A percentile compares a stretch with the other conserved stretches of the same genome.
Evolutionary conservation across 2,797 vertebrate species (phyloP).

Genomic region (Rhadinocentrus ornatus): DNA sequence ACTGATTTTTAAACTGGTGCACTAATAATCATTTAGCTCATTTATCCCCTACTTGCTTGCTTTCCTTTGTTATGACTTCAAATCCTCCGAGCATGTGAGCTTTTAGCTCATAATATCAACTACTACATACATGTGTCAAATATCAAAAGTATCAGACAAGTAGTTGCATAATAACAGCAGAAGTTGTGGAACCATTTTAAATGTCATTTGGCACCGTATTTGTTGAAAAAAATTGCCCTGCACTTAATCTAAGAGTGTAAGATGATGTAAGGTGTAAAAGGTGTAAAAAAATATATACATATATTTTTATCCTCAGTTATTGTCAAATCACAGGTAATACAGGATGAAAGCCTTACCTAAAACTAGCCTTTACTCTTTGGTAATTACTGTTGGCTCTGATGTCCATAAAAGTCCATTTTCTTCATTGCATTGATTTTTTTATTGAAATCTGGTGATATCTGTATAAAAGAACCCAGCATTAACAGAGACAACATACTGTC

Average conservation of each 20-base stretch:
- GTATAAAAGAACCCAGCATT: background rate
- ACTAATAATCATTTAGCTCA: background rate
- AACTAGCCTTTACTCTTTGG: background rate
- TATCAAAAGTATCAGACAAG: background rate
- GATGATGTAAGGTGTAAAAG: background rate
- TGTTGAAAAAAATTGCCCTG: slow-evolving; percentile 7
- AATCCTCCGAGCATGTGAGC: background rate
- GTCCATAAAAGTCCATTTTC: background rate
- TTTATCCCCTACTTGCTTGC: background rate
- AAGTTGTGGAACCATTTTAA: background rate
- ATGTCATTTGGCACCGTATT: background rate
- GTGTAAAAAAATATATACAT: too few species aligned
- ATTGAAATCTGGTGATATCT: background rate
- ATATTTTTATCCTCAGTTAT: background rate
- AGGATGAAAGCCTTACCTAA: background rate
- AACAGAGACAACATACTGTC: background rate
- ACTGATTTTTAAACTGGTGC: background rate
- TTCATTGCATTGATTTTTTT: slow-evolving; percentile 8
- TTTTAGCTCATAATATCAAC: slow-evolving; percentile 3
- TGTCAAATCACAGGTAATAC: background rate
- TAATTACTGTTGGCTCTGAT: background rate
- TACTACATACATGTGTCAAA: background rate
- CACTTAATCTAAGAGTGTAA: background rate
- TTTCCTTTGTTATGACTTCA: slow-evolving; percentile 10
- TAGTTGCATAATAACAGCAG: slow-evolving; percentile 4